Evolutionary conservation across 1,140 invertebrate species (phyloP), one percentile per base, ranked within the genome.

Genomic region (Pseudachorutes palmiensis): DNA sequence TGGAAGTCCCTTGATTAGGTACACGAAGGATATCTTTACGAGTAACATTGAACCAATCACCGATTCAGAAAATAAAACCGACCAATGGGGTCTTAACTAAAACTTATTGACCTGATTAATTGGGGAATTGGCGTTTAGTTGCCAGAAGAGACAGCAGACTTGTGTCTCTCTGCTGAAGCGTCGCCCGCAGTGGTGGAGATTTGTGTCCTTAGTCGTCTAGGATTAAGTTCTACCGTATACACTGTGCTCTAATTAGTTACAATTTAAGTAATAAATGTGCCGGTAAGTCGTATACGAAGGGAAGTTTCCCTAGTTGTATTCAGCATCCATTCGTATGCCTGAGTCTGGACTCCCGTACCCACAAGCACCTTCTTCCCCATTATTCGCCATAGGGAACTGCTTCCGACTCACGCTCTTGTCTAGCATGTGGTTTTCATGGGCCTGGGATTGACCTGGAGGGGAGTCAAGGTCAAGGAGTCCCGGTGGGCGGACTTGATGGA

Each of bases 341-440:
- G 83, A 83, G 77, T 85, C 84, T 29, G 83, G 79, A 76, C 83
- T 85, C 67, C 82, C 83, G 74, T 81, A 83, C 3, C 81, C 83
- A 75, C 83, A 83, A 72, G 84, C 83, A 66, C 41, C 51, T 55
- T 55, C 51, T 22, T 55, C 51, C 14, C 12, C 14, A 55, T 55
- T 55, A 19, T 45, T 16, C 1, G 57, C 60, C 26, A 59, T 3
- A 24, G 49, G n/a, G 24, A 60, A 32, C 33, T 45, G n/a, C 48
- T 19, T 29, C 33, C 33, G 49, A 28, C 14, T 22, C 24, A 14
- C 24, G 24, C 51, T 22, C 24, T 55, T 55, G 12, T 55, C 51
- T 5, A 55, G 36, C 57, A 26, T 2, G 22, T 59, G 55, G n/a
- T 66, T 61, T 2, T 32, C 28, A 9, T 66, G 49, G 36, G 1